Percentiles rank a stretch among this genome's conserved stretches.
Conservation (phyloP, 2,888 invertebrate genomes). For the Epirrhoe alternata region DNA sequence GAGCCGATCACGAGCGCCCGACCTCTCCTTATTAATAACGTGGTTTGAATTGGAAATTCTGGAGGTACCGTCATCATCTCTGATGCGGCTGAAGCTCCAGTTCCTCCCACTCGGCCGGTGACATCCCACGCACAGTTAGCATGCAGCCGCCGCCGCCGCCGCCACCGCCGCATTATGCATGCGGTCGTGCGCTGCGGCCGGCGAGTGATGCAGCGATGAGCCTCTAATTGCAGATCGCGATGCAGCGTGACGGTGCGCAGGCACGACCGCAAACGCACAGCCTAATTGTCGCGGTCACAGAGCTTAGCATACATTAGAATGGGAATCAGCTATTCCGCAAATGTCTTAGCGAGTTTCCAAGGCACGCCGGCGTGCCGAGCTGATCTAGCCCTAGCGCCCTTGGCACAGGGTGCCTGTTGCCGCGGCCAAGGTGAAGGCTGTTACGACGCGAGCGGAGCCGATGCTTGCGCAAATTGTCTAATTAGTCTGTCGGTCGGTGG, state of each 20-base stretch:
- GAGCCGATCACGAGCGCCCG: constrained; percentile 63
- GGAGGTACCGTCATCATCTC: constrained; percentile 46
- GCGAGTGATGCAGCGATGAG: constrained; percentile 61
- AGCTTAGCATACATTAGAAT: constrained; percentile 81
- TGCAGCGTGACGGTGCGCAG: constrained; percentile 62
- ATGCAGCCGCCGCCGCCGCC: constrained; percentile 50
- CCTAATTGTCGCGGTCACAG: constrained; percentile 77
- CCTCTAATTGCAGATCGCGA: constrained; percentile 69
- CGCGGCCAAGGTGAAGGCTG: constrained; percentile 7
- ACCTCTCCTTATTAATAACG: constrained; percentile 79
- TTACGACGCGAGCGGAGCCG: constrained; percentile 33
- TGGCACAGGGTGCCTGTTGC: constrained; percentile 34
- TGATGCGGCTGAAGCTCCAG: constrained; percentile 11
- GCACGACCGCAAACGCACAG: constrained; percentile 65
- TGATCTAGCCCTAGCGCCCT: constrained; percentile 47
- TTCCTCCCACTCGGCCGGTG: constrained; percentile 43
- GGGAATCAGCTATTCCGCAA: constrained; percentile 68
- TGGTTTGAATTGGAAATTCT: constrained; percentile 72
- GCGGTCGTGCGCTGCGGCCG: constrained; percentile 66
- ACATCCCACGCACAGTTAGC: constrained; percentile 57
- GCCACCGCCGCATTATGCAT: constrained; percentile 61
- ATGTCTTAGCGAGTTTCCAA: constrained; percentile 66
- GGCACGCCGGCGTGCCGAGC: constrained; percentile 43
- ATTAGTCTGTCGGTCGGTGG: constrained; percentile 70
- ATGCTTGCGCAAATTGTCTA: constrained; percentile 74